Evolutionary conservation across 2,797 vertebrate species (phyloP).

Genomic region (Myotis pilosus): DNA sequence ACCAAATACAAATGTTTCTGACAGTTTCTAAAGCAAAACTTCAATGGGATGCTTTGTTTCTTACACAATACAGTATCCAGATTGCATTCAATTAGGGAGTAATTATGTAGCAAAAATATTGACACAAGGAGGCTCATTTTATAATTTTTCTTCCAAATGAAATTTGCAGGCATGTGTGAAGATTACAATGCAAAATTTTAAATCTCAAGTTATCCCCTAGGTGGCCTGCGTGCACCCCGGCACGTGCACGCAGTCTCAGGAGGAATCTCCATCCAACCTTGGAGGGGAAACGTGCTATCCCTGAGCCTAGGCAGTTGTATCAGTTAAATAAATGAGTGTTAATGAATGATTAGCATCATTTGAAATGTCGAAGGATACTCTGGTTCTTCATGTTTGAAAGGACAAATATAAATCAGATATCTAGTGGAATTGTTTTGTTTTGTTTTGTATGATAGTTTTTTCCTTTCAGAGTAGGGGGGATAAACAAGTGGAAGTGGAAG

Average conservation of each 20-base stretch:
- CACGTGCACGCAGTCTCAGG: fast-evolving
- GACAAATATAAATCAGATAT: neutral
- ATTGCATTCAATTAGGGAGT: neutral
- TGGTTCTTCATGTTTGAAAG: neutral
- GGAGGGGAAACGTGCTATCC: neutral
- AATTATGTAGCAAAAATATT: slow-evolving; percentile 48
- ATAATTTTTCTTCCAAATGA: slow-evolving; percentile 21
- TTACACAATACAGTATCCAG: neutral
- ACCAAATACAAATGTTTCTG: neutral
- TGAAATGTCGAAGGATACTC: neutral
- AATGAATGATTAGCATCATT: neutral
- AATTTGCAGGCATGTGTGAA: neutral
- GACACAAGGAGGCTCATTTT: neutral
- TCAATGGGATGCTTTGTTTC: neutral
- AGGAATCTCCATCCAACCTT: neutral
- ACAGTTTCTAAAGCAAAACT: slow-evolving; percentile 10
- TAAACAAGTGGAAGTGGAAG: neutral
- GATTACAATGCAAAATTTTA: neutral
- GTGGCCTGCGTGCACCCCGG: fast-evolving
- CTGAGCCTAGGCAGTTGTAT: neutral
- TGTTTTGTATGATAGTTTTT: neutral
- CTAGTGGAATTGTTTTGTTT: neutral
- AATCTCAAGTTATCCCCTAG: neutral
- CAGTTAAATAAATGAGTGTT: neutral
- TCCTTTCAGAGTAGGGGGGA: neutral